These are phyloP conservation scores for Hydrotaea cyrtoneurina DNA, from an alignment of 2,888 invertebrate species.

Conservation along the genomic window DNA sequence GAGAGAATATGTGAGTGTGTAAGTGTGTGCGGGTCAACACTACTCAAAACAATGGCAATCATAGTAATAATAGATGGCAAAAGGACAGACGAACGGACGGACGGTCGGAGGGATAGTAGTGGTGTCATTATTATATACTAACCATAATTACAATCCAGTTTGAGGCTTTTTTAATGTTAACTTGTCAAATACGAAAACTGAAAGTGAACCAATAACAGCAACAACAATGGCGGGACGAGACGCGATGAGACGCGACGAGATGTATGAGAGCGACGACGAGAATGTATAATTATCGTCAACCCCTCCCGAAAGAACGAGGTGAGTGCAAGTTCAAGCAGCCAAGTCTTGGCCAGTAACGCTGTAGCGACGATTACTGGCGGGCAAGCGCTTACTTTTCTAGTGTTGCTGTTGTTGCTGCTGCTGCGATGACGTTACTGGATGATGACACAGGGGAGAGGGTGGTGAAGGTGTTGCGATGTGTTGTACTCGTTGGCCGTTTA, in stretches of 20 bases:
- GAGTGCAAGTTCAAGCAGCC: neutral
- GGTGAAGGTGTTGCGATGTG: neutral
- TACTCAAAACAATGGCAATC: slow-evolving; percentile 24
- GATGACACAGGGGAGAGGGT: slow-evolving; percentile 26
- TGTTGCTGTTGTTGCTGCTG: slow-evolving; percentile 44
- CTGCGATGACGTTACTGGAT: slow-evolving; percentile 20
- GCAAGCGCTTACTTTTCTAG: neutral
- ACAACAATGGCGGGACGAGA: neutral
- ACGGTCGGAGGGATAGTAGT: slow-evolving; percentile 3
- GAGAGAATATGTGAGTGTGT: too few species aligned
- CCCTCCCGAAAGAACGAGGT: neutral
- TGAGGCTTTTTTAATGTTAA: slow-evolving; percentile 77
- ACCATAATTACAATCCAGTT: slow-evolving; percentile 81
- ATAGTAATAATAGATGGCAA: slow-evolving; percentile 18
- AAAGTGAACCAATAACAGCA: neutral
- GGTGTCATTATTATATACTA: slow-evolving; percentile 58
- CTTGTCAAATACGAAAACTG: slow-evolving; percentile 68
- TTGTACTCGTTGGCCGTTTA: slow-evolving; percentile 35
- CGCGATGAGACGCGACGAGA: neutral
- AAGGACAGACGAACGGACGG: neutral
- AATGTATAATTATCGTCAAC: slow-evolving; percentile 9
- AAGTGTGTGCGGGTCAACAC: too few species aligned
- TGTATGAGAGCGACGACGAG: neutral
- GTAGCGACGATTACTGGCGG: slow-evolving; percentile 8
- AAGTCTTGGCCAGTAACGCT: neutral